Conservation (phyloP, 2,888 invertebrate genomes). For the Phyllotreta cruciferae region DNA sequence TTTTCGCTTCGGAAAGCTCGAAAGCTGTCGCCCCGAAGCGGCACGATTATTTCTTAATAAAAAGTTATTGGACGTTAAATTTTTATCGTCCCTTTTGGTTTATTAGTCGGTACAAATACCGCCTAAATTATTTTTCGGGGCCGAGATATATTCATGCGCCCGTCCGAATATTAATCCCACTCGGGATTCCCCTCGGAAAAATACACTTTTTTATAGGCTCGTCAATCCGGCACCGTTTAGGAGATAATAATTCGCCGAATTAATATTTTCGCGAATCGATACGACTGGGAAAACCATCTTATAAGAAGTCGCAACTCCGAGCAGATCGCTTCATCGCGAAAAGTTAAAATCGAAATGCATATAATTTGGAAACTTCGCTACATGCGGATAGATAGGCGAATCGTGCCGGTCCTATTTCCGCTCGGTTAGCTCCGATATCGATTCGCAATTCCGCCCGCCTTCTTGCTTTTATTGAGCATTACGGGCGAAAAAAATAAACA, state of each 20-base stretch:
- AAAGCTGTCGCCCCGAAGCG: constrained; percentile 23
- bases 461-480: constrained; percentile 15
- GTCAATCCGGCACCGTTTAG: too few relatives aligned
- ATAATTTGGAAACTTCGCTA: constrained; percentile 6
- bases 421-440: constrained; percentile 17
- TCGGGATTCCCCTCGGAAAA: too few relatives aligned
- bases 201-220: too few relatives aligned
- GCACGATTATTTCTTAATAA: constrained; percentile 14
- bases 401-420: constrained; percentile 14
- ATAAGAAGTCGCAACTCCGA: constrained; percentile 1
- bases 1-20: constrained; percentile 15
- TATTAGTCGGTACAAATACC: constrained; percentile 9
- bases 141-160: too few relatives aligned
- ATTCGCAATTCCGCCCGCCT: constrained; percentile 8
- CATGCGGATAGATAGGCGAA: not conserved
- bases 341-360: constrained; percentile 9
- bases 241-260: too few relatives aligned
- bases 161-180: too few relatives aligned
- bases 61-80: constrained; percentile 12
- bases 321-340: constrained; percentile 6
- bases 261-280: too few relatives aligned
- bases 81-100: constrained; percentile 8
- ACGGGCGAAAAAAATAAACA: not conserved
- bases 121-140: not conserved
- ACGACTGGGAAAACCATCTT: not conserved